These are phyloP conservation scores for Philereme vetulata DNA, from an alignment of 2,888 invertebrate genomes.

Conservation along the genomic window DNA sequence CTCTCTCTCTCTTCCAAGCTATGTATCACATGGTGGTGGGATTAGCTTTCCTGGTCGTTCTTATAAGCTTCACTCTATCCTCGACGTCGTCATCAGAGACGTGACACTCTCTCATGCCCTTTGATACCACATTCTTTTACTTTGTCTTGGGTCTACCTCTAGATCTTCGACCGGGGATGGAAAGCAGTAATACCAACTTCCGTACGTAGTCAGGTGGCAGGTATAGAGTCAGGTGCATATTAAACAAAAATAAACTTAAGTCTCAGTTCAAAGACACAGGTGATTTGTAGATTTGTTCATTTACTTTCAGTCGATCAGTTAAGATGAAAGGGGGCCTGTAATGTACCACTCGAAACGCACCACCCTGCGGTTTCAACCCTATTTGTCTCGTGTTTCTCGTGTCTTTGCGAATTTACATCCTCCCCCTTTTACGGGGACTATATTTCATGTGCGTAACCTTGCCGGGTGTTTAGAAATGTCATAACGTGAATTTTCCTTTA, in stretches of 20 bases:
- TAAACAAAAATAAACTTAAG: conserved; percentile 3
- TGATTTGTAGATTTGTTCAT: conserved; percentile 32
- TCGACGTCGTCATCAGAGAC: too few species aligned
- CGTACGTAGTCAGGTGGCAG: neutral
- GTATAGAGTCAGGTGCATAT: neutral
- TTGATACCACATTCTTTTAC: too few species aligned
- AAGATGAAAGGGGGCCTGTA: conserved; percentile 38
- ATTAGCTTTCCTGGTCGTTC: too few species aligned
- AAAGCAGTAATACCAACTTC: too few species aligned
- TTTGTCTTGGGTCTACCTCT: too few species aligned
- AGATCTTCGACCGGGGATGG: too few species aligned
- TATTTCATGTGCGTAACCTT: conserved; percentile 32
- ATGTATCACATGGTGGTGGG: too few species aligned
- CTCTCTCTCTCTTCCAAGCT: too few species aligned
- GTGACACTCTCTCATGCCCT: too few species aligned
- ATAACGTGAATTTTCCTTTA: conserved; percentile 27
- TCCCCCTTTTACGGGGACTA: conserved; percentile 32
- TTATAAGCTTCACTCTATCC: too few species aligned
- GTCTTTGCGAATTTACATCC: conserved; percentile 40
- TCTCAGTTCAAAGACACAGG: conserved; percentile 24
- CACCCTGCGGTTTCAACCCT: conserved; percentile 46
- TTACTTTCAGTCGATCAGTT: conserved; percentile 38
- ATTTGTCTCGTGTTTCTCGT: conserved; percentile 44
- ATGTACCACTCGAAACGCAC: conserved; percentile 32
- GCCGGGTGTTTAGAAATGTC: conserved; percentile 35